These are phyloP conservation scores for Drosophila persimilis DNA, from an alignment of 1,140 invertebrate species.

Conservation along the genomic window DNA sequence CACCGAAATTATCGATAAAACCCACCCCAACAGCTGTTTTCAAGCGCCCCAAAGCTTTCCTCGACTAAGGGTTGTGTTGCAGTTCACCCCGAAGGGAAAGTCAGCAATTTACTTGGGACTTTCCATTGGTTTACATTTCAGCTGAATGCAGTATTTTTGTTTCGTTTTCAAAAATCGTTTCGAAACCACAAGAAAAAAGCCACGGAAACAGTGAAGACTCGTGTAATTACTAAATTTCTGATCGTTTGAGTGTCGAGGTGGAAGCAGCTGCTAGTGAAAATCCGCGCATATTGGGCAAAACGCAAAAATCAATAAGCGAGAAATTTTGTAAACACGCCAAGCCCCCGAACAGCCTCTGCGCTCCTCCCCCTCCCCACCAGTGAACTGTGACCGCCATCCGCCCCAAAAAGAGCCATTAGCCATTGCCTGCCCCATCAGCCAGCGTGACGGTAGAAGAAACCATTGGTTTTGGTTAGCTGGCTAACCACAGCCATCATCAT, in stretches of 20 bases:
- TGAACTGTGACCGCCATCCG: slow-evolving; percentile 55
- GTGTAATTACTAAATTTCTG: neutral
- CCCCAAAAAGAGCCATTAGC: slow-evolving; percentile 14
- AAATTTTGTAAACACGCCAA: slow-evolving; percentile 76
- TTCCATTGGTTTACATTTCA: slow-evolving; percentile 75
- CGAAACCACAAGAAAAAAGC: slow-evolving; percentile 3
- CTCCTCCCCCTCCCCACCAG: slow-evolving; percentile 4
- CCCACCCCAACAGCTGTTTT: slow-evolving; percentile 49
- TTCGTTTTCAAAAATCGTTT: neutral
- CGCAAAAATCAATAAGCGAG: slow-evolving; percentile 74
- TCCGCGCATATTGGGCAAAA: slow-evolving; percentile 24
- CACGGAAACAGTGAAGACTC: slow-evolving; percentile 1
- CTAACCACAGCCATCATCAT: slow-evolving; percentile 41
- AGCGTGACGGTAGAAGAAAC: slow-evolving; percentile 30
- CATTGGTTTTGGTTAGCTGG: slow-evolving; percentile 5
- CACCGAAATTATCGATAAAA: slow-evolving; percentile 14
- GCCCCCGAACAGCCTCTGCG: slow-evolving; percentile 47
- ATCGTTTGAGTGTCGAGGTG: slow-evolving; percentile 8
- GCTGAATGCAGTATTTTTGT: slow-evolving; percentile 5
- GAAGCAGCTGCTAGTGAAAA: slow-evolving; percentile 5
- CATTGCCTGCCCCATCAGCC: neutral
- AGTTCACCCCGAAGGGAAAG: neutral
- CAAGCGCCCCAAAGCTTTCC: slow-evolving; percentile 29
- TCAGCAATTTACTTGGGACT: slow-evolving; percentile 42
- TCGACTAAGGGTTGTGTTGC: slow-evolving; percentile 37